Base-by-base conservation (phyloP, 2,113 vertebrate species). In the Forbesichthys papilliferus region DNA sequence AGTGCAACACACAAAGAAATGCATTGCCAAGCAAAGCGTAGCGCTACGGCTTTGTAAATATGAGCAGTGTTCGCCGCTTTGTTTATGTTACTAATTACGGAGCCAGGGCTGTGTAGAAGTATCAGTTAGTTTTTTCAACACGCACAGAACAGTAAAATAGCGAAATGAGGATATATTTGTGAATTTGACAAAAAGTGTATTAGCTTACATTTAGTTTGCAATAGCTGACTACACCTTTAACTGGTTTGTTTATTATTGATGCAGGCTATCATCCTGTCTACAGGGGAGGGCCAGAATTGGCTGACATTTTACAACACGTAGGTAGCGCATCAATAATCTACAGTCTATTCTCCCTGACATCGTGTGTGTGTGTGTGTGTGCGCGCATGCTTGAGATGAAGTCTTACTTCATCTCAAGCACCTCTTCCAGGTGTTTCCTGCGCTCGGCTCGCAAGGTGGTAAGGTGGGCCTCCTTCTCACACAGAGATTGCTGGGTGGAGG, bases 351-450 rank as follows among this genome's bases (percentile, higher is more conserved):
- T 52, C 57, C 66, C 64, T 68, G 16, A n/a, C 64, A 27, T 20
- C 64, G 66, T 75, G 57, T 59, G 11, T 34, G 65, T 62, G 20
- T 47, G 7, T 73, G 4, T 69, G 27, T 27, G 16, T 16, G 16
- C 16, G 42, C 6, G 16, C 33, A 4, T 55, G n/a, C 11, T 16
- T 16, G 16, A 16, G 16, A 16, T 16, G 16, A 16, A 16, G 14
- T 71, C 95, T 93, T 92, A 98, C 97, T 99, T 99, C 97, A 99
- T 99, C 89, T 99, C 98, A 78, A 99, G 90, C 67, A 99, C 97
- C 80, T 99, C 98, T 87, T 99, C 98, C 87, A 99, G 93, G 89
- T 99, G 98, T 83, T 98, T 97, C 84, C 97, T 95, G 75, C 98
- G 94, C 80, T 99, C 97, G 0, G 96, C 96, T 69, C 96, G 92